phyloP scores from a whole-genome alignment of 2,888 invertebrate species.

The Epirrhoe alternata region DNA sequence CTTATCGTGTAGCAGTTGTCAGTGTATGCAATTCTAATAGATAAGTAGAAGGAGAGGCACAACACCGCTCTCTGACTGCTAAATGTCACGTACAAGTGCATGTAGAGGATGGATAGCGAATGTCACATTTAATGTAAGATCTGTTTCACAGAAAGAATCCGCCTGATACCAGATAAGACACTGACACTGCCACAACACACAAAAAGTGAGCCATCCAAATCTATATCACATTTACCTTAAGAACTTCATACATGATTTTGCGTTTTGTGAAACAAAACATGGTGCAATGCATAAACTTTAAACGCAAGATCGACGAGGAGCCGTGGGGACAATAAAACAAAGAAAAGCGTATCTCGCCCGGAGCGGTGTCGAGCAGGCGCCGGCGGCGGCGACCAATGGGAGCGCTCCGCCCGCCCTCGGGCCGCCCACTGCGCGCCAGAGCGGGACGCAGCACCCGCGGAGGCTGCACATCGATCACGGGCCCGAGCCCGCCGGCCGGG shows the following conservation, averaged over 20 bases:
- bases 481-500: conserved; percentile 73
- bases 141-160: background rate
- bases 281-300: conserved; percentile 84
- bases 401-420: conserved; percentile 54
- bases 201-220: conserved; percentile 59
- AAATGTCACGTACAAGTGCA: background rate
- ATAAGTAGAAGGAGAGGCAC: background rate
- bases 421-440: conserved; percentile 55
- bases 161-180: conserved; percentile 42
- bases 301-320: conserved; percentile 83
- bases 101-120: background rate
- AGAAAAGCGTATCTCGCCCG: conserved; percentile 78
- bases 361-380: conserved; percentile 61
- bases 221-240: conserved; percentile 75
- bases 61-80: background rate
- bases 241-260: conserved; percentile 80
- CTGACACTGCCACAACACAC: conserved; percentile 65
- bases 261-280: conserved; percentile 83
- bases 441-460: conserved; percentile 76
- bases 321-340: conserved; percentile 85
- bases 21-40: conserved; percentile 20
- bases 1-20: conserved; percentile 52
- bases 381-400: conserved; percentile 54
- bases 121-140: conserved; percentile 1
- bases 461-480: conserved; percentile 80